A percentile compares a stretch with the other conserved stretches of the same genome.
Evolutionary conservation across 2,113 vertebrate species (phyloP).

Genomic region (Xenopus tropicalis): UCB_Xtro_10.0 CM004450.2:60310001-60310500

Average conservation of each 20-base stretch:
- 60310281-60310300: not conserved
- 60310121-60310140: no score
- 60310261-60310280: not conserved
- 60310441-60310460: not conserved
- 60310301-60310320: no score
- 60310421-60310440: constrained; percentile 16
- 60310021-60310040: no score
- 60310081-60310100: no score
- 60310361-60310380: no score
- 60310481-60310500: not conserved
- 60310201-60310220: constrained; percentile 15
- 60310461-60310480: not conserved
- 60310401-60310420: not conserved
- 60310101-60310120: no score
- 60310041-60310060: no score
- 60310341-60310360: no score
- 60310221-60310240: constrained; percentile 10
- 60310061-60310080: no score
- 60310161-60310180: constrained; percentile 1
- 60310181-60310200: not conserved
- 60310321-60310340: no score
- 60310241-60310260: constrained; percentile 10
- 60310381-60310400: no score
- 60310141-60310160: not conserved
- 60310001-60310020: no score